phyloP scores from a whole-genome alignment of 2,888 invertebrate genomes.

The Synanthedon formicaeformis region DNA sequence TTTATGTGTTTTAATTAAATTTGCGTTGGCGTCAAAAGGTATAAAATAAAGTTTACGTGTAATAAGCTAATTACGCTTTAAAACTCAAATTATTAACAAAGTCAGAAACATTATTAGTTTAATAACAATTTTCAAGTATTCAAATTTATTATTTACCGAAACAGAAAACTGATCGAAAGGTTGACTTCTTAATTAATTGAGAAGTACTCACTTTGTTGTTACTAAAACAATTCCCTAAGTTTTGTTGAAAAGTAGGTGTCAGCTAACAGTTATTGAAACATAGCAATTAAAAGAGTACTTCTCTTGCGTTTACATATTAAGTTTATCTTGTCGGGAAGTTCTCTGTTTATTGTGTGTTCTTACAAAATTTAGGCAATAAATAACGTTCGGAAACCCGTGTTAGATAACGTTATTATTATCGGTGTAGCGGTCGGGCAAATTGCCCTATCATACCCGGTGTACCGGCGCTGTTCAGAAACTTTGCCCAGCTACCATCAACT shows the following conservation, averaged over 20 bases:
- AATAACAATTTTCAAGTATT: no score
- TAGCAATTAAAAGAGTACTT: neutral
- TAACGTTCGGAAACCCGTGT: conserved; percentile 8
- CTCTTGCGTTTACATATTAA: neutral
- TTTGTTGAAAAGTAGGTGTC: neutral
- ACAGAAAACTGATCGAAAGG: conserved; percentile 20
- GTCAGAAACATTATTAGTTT: neutral
- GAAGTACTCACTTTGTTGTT: neutral
- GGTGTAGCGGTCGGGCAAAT: conserved; percentile 10
- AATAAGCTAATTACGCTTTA: neutral
- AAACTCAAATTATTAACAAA: no score
- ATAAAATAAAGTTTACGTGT: no score
- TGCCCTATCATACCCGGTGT: conserved; percentile 19
- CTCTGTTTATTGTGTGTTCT: neutral
- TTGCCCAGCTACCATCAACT: conserved; percentile 12
- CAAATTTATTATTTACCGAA: no score
- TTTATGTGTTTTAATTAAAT: no score
- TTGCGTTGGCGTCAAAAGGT: no score
- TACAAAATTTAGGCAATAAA: conserved; percentile 7
- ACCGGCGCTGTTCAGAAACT: conserved; percentile 19
- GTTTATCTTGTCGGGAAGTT: conserved; percentile 4
- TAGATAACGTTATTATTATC: conserved; percentile 7
- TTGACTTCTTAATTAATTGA: neutral
- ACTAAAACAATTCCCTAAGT: neutral
- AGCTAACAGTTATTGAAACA: neutral